These are phyloP conservation scores for Steatocranus sp. DNA, from an alignment of 2,797 vertebrate genomes.

Conservation along the genomic window DNA sequence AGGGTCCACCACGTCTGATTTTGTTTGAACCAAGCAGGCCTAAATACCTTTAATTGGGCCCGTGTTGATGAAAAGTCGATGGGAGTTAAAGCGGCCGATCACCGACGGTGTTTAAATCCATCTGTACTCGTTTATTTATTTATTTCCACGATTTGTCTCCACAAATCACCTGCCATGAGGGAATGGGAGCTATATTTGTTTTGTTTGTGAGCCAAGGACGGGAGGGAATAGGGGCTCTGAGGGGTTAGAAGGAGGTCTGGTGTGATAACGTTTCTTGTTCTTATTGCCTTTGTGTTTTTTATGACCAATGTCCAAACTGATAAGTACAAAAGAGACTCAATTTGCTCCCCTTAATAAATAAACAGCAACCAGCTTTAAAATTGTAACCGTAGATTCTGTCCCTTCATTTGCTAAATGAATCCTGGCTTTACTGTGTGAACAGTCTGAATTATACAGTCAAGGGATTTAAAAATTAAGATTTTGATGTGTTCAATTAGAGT, in stretches of 20 bases:
- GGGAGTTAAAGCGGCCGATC: conserved; percentile 73
- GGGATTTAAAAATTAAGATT: not conserved
- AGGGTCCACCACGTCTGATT: conserved; percentile 72
- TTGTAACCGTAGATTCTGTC: conserved; percentile 85
- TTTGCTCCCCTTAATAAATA: not conserved
- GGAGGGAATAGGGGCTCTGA: conserved; percentile 78
- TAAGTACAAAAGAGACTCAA: not conserved
- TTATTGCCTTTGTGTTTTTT: not conserved
- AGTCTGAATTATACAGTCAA: not conserved
- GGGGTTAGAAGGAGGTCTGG: conserved; percentile 52
- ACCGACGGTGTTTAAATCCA: conserved; percentile 65
- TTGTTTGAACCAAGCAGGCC: conserved; percentile 82
- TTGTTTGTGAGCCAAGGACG: conserved; percentile 72
- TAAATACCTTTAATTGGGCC: conserved; percentile 91
- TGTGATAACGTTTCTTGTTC: conserved; percentile 36
- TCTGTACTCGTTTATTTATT: conserved; percentile 74
- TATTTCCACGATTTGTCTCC: conserved; percentile 79
- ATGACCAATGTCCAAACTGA: conserved; percentile 61
- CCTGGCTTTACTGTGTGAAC: not conserved
- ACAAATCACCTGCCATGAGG: conserved; percentile 77
- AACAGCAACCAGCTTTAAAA: conserved; percentile 82
- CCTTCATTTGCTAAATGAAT: conserved; percentile 46
- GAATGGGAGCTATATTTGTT: conserved; percentile 66
- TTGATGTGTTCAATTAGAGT: conserved; percentile 4
- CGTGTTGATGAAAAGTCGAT: conserved; percentile 92